Conservation (phyloP, 2,113 vertebrate species). For the Tetraodon nigroviridis region DNA sequence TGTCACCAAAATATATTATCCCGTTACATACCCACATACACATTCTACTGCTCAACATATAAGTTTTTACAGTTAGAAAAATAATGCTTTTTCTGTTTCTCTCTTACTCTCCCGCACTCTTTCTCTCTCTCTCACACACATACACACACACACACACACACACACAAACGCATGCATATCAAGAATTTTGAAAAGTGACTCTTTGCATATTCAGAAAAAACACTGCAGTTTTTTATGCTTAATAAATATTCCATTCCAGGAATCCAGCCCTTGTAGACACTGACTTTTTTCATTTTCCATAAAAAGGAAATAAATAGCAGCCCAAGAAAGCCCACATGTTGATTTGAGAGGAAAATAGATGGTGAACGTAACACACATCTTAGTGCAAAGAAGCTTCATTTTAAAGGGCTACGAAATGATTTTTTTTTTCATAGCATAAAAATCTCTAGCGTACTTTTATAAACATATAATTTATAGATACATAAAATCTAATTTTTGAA, state of each 20-base stretch:
- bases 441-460: too few relatives aligned
- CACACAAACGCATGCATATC: too few relatives aligned
- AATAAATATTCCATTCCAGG: conserved; percentile 35
- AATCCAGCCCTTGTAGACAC: conserved; percentile 68
- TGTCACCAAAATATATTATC: too few relatives aligned
- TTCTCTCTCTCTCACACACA: too few relatives aligned
- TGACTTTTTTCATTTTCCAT: conserved; percentile 16
- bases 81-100: too few relatives aligned
- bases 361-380: not conserved
- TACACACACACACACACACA: too few relatives aligned
- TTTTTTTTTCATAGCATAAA: too few relatives aligned
- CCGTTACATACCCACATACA: too few relatives aligned
- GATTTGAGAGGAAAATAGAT: not conserved
- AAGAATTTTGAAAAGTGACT: conserved; percentile 49
- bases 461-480: conserved; percentile 40
- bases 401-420: too few relatives aligned
- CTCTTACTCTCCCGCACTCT: too few relatives aligned
- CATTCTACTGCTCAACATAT: too few relatives aligned
- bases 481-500: conserved; percentile 46
- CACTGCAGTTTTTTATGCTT: conserved; percentile 35
- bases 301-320: conserved; percentile 3
- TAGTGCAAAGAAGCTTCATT: conserved; percentile 14
- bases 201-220: conserved; percentile 62
- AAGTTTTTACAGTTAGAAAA: too few relatives aligned
- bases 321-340: not conserved